Evolutionary conservation across 2,888 invertebrate species (phyloP).

Genomic region (Ganaspis brasiliensis): DNA sequence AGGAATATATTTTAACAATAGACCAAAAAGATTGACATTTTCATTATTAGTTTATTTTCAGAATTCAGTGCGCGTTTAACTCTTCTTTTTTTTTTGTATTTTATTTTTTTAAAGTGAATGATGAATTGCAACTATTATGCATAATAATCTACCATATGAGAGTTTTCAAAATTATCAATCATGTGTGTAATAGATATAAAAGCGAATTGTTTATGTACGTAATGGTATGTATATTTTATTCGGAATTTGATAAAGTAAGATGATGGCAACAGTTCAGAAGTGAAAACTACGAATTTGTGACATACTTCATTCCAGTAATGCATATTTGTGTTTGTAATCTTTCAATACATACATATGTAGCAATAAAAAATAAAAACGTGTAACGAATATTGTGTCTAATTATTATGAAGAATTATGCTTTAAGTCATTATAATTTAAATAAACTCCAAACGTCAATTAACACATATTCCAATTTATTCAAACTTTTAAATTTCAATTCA

Average conservation of each 20-base stretch:
- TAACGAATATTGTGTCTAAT: neutral
- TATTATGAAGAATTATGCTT: too few species aligned
- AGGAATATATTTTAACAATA: too few species aligned
- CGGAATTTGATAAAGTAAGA: conserved; percentile 16
- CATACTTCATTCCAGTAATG: conserved; percentile 38
- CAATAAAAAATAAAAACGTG: conserved; percentile 7
- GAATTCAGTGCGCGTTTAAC: too few species aligned
- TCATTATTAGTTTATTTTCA: too few species aligned
- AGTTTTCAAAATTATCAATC: conserved; percentile 4
- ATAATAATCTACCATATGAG: conserved; percentile 25
- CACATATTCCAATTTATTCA: too few species aligned
- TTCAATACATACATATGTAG: conserved; percentile 23
- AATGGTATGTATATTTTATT: conserved; percentile 13
- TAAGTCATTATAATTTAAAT: too few species aligned
- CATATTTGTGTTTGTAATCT: conserved; percentile 36
- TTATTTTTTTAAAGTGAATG: conserved; percentile 7
- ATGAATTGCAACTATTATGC: conserved; percentile 30
- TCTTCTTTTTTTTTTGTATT: too few species aligned
- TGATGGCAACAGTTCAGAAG: neutral
- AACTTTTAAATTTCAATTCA: too few species aligned
- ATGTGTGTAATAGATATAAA: neutral
- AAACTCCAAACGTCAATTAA: too few species aligned
- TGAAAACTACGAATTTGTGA: conserved; percentile 10
- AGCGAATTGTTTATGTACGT: neutral
- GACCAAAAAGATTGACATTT: too few species aligned